Conservation (phyloP, 2,113 vertebrate genomes). For the Trachemys scripta region DNA sequence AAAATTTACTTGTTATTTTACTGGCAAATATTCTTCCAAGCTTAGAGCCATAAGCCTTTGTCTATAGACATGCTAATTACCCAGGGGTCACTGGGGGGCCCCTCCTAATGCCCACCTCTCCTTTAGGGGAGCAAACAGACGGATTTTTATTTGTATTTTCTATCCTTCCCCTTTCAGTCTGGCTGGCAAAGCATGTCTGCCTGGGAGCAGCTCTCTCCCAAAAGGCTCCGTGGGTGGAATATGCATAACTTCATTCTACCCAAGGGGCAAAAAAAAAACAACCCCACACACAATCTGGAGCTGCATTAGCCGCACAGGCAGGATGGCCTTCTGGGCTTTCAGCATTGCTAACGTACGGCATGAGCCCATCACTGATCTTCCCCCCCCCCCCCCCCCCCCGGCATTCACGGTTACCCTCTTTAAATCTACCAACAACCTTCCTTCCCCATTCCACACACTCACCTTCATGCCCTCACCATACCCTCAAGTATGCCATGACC, state of each 20-base stretch:
- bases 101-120: neutral
- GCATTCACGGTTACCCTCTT: neutral
- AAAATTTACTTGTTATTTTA: slow-evolving; percentile 12
- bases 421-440: neutral
- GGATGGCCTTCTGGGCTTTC: neutral
- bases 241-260: neutral
- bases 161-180: neutral
- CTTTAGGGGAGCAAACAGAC: neutral
- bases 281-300: neutral
- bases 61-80: slow-evolving; percentile 16
- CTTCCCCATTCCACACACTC: neutral
- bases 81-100: neutral
- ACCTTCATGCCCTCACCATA: neutral
- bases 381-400: neutral
- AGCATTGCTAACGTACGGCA: neutral
- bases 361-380: neutral
- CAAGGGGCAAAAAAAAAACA: neutral
- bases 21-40: slow-evolving; percentile 8
- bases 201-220: slow-evolving; percentile 19
- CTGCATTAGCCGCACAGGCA: neutral
- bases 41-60: slow-evolving; percentile 27
- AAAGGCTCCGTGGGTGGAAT: slow-evolving; percentile 12
- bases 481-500: neutral
- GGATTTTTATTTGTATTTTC: neutral
- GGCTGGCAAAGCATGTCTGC: slow-evolving; percentile 1